These are phyloP conservation scores for Notothenia rossii DNA, from an alignment of 2,113 vertebrate genomes.

Conservation along the genomic window DNA sequence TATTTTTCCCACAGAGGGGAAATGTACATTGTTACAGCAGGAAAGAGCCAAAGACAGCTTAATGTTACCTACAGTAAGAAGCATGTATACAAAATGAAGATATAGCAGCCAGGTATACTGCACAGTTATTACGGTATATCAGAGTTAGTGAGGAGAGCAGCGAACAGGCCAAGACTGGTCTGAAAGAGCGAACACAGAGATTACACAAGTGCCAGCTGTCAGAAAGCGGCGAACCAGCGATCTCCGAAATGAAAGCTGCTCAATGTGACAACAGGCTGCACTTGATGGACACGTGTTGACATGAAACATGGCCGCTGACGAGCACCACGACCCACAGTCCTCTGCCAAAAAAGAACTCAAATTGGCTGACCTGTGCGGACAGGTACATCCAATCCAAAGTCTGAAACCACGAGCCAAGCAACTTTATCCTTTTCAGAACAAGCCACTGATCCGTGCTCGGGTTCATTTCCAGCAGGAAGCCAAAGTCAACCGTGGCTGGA, in stretches of 20 bases:
- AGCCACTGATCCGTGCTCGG: slow-evolving; percentile 20
- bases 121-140: not conserved
- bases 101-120: too few species aligned
- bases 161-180: slow-evolving; percentile 74
- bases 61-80: too few species aligned
- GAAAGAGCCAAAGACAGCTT: too few species aligned
- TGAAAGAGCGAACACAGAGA: slow-evolving; percentile 76
- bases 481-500: slow-evolving; percentile 47
- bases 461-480: slow-evolving; percentile 42
- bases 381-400: slow-evolving; percentile 25
- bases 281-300: slow-evolving; percentile 75
- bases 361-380: slow-evolving; percentile 69
- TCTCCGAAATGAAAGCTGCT: slow-evolving; percentile 77
- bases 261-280: slow-evolving; percentile 58
- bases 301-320: slow-evolving; percentile 59
- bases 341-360: slow-evolving; percentile 61
- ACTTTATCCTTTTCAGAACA: slow-evolving; percentile 44
- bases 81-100: too few species aligned
- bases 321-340: slow-evolving; percentile 55
- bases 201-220: slow-evolving; percentile 82
- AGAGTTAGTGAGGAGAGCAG: slow-evolving; percentile 6
- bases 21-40: too few species aligned
- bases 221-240: slow-evolving; percentile 78
- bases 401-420: slow-evolving; percentile 33
- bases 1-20: too few species aligned